Evolutionary conservation across 2,113 vertebrate species (phyloP).

Genomic region (Microcebus murinus): DNA sequence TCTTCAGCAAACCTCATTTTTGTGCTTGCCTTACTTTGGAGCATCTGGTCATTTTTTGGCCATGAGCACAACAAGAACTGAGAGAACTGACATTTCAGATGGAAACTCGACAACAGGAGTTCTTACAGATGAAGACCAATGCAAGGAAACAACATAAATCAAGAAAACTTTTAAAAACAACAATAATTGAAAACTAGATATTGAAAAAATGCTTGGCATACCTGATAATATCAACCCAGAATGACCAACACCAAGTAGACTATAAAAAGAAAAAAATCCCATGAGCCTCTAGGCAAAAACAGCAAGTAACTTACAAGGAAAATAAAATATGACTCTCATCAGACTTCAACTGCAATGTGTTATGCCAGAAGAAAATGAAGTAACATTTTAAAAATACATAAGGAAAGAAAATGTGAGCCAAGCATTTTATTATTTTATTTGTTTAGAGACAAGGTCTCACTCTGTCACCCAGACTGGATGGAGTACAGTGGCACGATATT

Average conservation of each 20-base stretch:
- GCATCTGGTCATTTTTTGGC: too few relatives aligned
- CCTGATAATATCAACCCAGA: conserved; percentile 25
- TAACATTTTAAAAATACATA: neutral
- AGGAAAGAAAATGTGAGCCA: neutral
- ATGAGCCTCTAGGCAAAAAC: neutral
- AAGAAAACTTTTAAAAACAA: neutral
- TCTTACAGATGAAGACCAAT: neutral
- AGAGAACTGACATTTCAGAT: too few relatives aligned
- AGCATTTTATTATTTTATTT: neutral
- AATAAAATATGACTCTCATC: neutral
- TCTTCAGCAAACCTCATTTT: too few relatives aligned
- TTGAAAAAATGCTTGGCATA: neutral
- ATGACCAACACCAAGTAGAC: conserved; percentile 9
- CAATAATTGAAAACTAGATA: neutral
- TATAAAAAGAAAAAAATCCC: neutral
- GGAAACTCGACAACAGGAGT: neutral
- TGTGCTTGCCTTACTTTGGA: too few relatives aligned
- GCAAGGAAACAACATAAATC: neutral
- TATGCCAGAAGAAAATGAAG: neutral
- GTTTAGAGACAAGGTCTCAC: too few relatives aligned
- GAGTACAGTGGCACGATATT: too few relatives aligned
- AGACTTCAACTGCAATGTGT: neutral
- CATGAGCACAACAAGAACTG: too few relatives aligned
- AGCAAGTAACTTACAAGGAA: neutral
- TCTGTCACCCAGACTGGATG: too few relatives aligned